Evolutionary conservation across 2,797 vertebrate genomes (phyloP).

Genomic region (Falco rusticolus): DNA sequence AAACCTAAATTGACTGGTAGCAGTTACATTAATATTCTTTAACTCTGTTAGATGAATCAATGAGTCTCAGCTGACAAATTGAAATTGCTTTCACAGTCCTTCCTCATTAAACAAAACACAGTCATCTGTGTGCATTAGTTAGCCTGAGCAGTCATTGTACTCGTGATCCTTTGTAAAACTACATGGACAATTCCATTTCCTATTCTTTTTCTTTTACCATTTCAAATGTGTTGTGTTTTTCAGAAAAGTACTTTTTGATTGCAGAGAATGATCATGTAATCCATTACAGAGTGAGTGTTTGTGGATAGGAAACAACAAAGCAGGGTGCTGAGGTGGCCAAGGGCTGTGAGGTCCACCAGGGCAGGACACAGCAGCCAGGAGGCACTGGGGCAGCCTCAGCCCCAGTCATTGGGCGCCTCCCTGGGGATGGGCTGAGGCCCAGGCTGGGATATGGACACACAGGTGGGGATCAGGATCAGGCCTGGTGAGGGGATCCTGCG

Average conservation of each 20-base stretch:
- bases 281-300: neutral
- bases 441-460: fast-evolving
- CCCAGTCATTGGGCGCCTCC: neutral
- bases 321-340: neutral
- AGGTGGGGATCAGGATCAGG: neutral
- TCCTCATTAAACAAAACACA: neutral
- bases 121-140: neutral
- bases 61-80: neutral
- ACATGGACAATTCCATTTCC: neutral
- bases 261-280: neutral
- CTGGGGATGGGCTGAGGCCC: neutral
- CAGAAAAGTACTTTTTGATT: neutral
- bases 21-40: neutral
- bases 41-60: neutral
- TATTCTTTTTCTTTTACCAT: neutral
- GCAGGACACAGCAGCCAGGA: neutral
- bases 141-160: neutral
- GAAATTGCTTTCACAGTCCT: neutral
- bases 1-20: neutral
- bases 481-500: neutral
- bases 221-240: neutral
- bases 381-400: neutral
- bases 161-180: neutral
- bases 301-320: neutral
- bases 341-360: fast-evolving